Conservation (phyloP, 1,140 invertebrate genomes). For the Chlorops oryzae region DNA sequence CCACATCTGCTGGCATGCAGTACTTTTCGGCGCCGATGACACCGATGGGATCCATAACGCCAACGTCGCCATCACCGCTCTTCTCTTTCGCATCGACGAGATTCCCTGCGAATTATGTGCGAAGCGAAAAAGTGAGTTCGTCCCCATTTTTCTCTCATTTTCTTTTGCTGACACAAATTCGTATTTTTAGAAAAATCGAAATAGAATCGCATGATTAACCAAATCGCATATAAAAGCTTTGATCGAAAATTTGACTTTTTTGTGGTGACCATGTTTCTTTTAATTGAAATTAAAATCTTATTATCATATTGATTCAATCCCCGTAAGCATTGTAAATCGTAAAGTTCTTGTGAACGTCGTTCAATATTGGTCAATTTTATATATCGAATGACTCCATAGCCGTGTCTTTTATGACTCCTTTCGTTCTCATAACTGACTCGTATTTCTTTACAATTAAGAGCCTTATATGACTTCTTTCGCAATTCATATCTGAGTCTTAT, state of each 20-base stretch:
- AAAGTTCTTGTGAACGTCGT: no score
- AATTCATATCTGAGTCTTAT: no score
- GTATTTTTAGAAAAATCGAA: not conserved
- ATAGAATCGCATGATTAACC: not conserved
- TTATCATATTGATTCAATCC: constrained; percentile 4
- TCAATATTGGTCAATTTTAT: no score
- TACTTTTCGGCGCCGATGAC: no score
- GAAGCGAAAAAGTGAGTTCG: constrained; percentile 46
- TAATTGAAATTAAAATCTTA: not conserved
- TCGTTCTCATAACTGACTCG: no score
- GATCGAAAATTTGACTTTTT: not conserved
- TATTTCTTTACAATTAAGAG: no score
- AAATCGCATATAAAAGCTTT: not conserved
- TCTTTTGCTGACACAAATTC: not conserved
- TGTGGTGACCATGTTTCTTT: not conserved
- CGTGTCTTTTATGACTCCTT: no score
- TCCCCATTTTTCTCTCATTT: not conserved
- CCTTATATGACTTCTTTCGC: no score
- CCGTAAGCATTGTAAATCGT: no score
- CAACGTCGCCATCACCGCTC: not conserved
- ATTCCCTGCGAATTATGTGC: constrained; percentile 43
- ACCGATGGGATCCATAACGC: not conserved
- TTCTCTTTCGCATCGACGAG: constrained; percentile 27
- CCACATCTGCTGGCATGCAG: no score
- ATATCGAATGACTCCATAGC: no score